Evolutionary conservation across 2,113 vertebrate species (phyloP).

Genomic region (Lipophrys pholis): DNA sequence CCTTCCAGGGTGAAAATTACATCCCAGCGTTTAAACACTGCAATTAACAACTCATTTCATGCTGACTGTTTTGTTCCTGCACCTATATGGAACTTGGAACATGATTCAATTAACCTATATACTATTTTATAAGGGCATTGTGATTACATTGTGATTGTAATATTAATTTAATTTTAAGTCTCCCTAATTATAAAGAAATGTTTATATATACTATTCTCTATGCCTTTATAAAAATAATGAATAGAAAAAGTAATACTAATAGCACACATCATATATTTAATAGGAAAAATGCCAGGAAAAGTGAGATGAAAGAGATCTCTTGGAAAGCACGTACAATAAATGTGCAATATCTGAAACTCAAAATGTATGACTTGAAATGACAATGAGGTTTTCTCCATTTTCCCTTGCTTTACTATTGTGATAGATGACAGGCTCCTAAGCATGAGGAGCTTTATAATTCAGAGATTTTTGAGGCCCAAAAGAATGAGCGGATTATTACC

Average conservation of each 20-base stretch:
- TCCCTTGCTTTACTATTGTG: slow-evolving; percentile 48
- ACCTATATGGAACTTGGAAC: slow-evolving; percentile 27
- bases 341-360: slow-evolving; percentile 46
- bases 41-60: slow-evolving; percentile 29
- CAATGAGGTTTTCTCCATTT: slow-evolving; percentile 51
- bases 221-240: slow-evolving; percentile 1
- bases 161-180: background rate
- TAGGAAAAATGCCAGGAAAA: slow-evolving; percentile 1
- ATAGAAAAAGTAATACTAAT: slow-evolving; percentile 2
- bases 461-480: slow-evolving; percentile 63
- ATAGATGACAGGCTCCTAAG: slow-evolving; percentile 61
- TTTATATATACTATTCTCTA: slow-evolving; percentile 9
- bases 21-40: slow-evolving; percentile 46
- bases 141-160: too few species aligned
- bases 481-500: slow-evolving; percentile 80
- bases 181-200: slow-evolving; percentile 17
- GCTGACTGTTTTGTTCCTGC: background rate
- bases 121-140: background rate
- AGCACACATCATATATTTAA: slow-evolving; percentile 13
- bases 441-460: slow-evolving; percentile 66
- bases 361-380: slow-evolving; percentile 44
- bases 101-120: slow-evolving; percentile 14
- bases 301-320: slow-evolving; percentile 20
- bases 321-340: slow-evolving; percentile 30
- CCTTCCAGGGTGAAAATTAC: slow-evolving; percentile 49